A percentile compares a stretch with the other conserved stretches of the same genome.
Conservation (phyloP, 2,113 vertebrate species). For the Labeo rohita region DNA sequence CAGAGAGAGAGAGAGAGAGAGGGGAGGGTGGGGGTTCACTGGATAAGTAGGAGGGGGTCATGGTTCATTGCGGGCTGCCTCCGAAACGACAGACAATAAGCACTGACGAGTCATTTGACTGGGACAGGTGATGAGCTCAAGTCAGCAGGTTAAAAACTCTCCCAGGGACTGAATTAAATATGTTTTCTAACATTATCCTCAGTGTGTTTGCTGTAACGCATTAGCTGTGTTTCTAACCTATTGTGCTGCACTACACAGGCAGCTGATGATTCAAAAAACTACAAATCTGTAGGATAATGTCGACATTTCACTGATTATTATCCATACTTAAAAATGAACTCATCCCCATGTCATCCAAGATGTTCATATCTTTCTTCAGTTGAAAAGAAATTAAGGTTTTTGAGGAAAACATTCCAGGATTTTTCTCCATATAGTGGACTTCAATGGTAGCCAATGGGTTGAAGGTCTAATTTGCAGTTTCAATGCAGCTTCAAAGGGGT, state of each 20-base stretch:
- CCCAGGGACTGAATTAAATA: background rate
- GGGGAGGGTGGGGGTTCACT: background rate
- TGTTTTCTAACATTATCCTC: background rate
- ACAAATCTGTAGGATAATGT: background rate
- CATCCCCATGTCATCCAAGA: no score
- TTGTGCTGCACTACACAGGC: background rate
- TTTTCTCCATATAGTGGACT: no score
- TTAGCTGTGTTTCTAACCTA: background rate
- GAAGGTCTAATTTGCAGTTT: no score
- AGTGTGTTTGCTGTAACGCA: background rate
- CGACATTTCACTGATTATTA: background rate
- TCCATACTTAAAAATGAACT: background rate
- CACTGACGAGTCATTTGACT: background rate
- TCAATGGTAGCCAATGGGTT: no score
- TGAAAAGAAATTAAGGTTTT: no score
- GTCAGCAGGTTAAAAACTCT: slow-evolving; percentile 14
- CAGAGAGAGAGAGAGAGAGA: slow-evolving; percentile 8
- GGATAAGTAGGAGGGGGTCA: background rate
- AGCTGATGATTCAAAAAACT: background rate
- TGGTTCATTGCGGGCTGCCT: background rate
- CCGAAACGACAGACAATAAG: background rate
- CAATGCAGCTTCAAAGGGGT: no score
- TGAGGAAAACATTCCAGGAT: no score
- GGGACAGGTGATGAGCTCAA: background rate
- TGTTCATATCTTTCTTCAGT: no score